Evolutionary conservation across 2,888 invertebrate genomes (phyloP).

Genomic region (Euspilapteryx auroguttella): DNA sequence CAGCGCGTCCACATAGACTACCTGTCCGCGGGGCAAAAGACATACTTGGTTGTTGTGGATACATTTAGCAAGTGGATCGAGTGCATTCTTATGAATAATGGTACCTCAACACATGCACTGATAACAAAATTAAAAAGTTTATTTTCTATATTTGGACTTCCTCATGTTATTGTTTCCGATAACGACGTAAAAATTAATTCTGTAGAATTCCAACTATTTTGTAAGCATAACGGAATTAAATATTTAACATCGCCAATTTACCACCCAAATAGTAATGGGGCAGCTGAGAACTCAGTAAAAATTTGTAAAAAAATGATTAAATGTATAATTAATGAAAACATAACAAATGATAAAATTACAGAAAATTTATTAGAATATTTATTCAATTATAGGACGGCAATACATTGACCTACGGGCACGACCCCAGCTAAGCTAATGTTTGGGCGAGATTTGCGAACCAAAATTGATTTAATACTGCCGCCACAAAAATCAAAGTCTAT

Average conservation of each 20-base stretch:
- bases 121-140: slow-evolving; percentile 4
- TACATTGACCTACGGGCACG: not conserved
- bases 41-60: slow-evolving; percentile 1
- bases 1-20: too few relatives aligned
- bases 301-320: slow-evolving; percentile 7
- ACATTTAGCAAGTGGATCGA: slow-evolving; percentile 6
- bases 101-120: not conserved
- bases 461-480: not conserved
- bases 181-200: slow-evolving; percentile 2
- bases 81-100: slow-evolving; percentile 3
- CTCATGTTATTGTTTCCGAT: slow-evolving; percentile 2
- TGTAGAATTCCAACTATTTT: slow-evolving; percentile 1
- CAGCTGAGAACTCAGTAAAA: too few relatives aligned
- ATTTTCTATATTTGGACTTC: slow-evolving; percentile 5
- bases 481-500: too few relatives aligned
- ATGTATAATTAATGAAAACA: slow-evolving; percentile 1
- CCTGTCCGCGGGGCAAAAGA: slow-evolving; percentile 1
- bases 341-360: not conserved
- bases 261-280: slow-evolving; percentile 6
- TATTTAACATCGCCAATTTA: slow-evolving; percentile 3
- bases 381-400: not conserved
- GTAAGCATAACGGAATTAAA: slow-evolving; percentile 1
- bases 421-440: slow-evolving; percentile 1
- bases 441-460: slow-evolving; percentile 1
- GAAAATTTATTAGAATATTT: not conserved